Evolutionary conservation across 2,888 invertebrate species (phyloP).

Genomic region (Eumacrocentrus americanus): DNA sequence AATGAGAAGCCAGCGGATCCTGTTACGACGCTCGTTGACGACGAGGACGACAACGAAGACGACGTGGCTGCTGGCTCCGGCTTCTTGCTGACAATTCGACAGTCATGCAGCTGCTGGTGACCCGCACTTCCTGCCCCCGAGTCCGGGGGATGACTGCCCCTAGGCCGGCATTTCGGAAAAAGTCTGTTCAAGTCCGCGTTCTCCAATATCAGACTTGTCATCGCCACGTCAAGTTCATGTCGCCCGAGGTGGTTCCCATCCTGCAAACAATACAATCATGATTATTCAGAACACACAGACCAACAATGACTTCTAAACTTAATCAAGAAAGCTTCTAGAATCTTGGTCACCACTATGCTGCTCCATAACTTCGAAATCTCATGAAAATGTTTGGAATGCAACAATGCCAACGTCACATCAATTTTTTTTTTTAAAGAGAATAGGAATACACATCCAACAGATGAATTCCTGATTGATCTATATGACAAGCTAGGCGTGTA

Average conservation of each 20-base stretch:
- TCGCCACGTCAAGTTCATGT: slow-evolving; percentile 57
- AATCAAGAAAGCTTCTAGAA: neutral
- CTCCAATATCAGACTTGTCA: slow-evolving; percentile 62
- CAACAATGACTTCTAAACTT: neutral
- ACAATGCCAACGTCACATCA: no score
- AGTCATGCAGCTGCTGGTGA: slow-evolving; percentile 52
- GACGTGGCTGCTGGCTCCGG: slow-evolving; percentile 34
- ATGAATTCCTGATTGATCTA: no score
- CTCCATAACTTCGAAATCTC: no score
- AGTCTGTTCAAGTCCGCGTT: slow-evolving; percentile 61
- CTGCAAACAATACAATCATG: slow-evolving; percentile 33
- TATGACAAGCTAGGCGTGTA: no score
- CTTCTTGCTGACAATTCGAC: slow-evolving; percentile 43
- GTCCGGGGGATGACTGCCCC: slow-evolving; percentile 55
- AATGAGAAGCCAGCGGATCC: slow-evolving; percentile 41
- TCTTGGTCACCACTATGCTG: no score
- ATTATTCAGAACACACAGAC: no score
- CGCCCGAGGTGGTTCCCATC: slow-evolving; percentile 53
- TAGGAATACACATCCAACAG: no score
- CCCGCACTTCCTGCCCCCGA: slow-evolving; percentile 47
- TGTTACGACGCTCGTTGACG: slow-evolving; percentile 42
- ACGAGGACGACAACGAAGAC: slow-evolving; percentile 42
- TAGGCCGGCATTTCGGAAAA: slow-evolving; percentile 62
- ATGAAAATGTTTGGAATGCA: no score
- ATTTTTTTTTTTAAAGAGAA: no score